Percentiles rank a stretch among this genome's conserved stretches.
Conservation (phyloP, 2,888 invertebrate genomes). For the Germaria angustata region DNA sequence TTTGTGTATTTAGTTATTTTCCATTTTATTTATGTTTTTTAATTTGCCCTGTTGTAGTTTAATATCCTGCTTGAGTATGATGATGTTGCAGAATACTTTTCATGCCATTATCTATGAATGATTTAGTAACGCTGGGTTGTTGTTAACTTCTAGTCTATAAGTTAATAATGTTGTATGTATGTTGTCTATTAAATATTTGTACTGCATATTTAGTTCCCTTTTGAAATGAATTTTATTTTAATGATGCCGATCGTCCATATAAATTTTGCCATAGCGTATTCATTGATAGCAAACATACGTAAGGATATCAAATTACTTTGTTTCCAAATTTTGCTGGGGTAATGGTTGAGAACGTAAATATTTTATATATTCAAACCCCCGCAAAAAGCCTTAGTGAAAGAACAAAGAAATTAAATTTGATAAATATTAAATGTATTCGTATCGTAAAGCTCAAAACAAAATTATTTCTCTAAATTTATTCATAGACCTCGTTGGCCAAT, state of each 20-base stretch:
- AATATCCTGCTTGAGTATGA: constrained; percentile 7
- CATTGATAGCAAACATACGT: background rate
- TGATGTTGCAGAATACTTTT: background rate
- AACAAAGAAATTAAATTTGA: too few species aligned
- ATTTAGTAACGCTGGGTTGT: background rate
- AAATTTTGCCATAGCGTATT: background rate
- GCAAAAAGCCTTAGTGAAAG: too few species aligned
- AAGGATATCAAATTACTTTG: background rate
- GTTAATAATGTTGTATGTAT: background rate
- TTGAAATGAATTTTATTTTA: background rate
- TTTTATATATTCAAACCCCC: too few species aligned
- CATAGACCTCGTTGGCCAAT: too few species aligned
- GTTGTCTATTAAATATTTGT: background rate
- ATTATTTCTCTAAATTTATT: too few species aligned
- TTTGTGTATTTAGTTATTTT: background rate
- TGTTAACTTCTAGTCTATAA: background rate
- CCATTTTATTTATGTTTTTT: background rate
- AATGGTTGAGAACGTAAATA: too few species aligned
- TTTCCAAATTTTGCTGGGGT: background rate
- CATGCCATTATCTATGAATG: background rate
- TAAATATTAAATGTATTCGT: too few species aligned
- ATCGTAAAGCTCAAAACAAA: too few species aligned
- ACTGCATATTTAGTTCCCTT: constrained; percentile 8
- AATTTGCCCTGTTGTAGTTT: background rate
- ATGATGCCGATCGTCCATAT: background rate